Base-by-base conservation (phyloP, 2,797 vertebrate species). In the Brachyrhaphis roseni region DNA sequence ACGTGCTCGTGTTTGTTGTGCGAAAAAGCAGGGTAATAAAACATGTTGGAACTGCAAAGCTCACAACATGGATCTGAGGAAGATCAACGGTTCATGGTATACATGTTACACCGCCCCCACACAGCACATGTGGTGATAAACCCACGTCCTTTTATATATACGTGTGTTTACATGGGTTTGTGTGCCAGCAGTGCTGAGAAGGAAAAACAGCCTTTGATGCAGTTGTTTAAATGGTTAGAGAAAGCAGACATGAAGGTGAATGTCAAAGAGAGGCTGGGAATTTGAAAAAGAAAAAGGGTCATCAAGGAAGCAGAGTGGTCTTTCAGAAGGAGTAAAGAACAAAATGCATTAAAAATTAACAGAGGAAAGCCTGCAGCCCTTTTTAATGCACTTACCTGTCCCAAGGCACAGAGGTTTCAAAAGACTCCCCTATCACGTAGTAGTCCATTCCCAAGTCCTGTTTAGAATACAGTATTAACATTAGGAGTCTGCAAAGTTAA, bases 321-420 rank as follows among this genome's bases (percentile, higher is more conserved):
- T 75, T 39, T 41, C 16, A 59, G 64, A 83, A 68, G 66, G 77
- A 84, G 77, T 12, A 62, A 83, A 80, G 46, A 76, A 66, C 74
- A 82, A 57, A 53, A 74, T 79, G 81, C 82, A 86, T 47, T 81
- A 41, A 78, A 77, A 75, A 78, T 84, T 46, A 80, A 79, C 41
- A 49, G 77, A 46, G 66, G 55, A 46, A 39, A 66, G 36, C 36
- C 36, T 59, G 4, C 16, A 53, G 62, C 72, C 86, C 64, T 36
- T 55, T 34, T 68, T 10, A 20, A 57, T 82, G 74, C 34, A 82
- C 91, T 97, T 97, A 99, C 98, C 98, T 98, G 95, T 99, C 98
- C 98, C 98, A 99, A 90, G 98, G 98, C 96, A 98, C 97, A 85
- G 98, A 99, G 46, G 98, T 99, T 94, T 99, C 98, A 95, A 99